These are phyloP conservation scores for Ochropacha duplaris DNA, from an alignment of 2,888 invertebrate genomes.

Conservation along the genomic window DNA sequence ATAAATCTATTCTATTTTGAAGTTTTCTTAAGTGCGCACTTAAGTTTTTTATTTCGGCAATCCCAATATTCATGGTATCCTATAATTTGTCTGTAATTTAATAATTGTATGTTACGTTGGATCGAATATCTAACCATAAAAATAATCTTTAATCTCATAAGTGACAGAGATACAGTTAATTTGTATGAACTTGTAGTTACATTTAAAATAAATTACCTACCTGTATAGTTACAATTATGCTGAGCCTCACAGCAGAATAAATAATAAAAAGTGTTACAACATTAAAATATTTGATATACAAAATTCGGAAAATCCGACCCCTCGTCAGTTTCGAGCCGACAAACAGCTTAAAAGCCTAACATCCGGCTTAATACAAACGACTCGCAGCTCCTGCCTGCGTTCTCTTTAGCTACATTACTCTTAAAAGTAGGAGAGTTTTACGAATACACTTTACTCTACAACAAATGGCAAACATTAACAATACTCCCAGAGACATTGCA, in stretches of 20 bases:
- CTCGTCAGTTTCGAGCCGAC: background rate
- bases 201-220: background rate
- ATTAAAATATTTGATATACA: background rate
- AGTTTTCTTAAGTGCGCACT: conserved; percentile 12
- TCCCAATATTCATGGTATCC: conserved; percentile 15
- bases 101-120: conserved; percentile 15
- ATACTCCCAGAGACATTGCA: background rate
- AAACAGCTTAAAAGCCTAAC: background rate
- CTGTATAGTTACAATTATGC: no score
- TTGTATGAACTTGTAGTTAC: background rate
- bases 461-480: background rate
- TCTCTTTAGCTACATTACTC: background rate
- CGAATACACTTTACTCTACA: background rate
- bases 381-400: background rate
- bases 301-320: background rate
- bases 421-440: background rate
- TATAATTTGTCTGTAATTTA: conserved; percentile 25
- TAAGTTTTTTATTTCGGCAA: conserved; percentile 7
- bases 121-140: no score
- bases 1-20: conserved; percentile 23
- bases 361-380: background rate
- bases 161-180: background rate
- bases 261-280: background rate
- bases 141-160: no score
- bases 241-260: background rate